These are phyloP conservation scores for Belonocnema kinseyi DNA, from an alignment of 1,140 invertebrate species.

Conservation along the genomic window DNA sequence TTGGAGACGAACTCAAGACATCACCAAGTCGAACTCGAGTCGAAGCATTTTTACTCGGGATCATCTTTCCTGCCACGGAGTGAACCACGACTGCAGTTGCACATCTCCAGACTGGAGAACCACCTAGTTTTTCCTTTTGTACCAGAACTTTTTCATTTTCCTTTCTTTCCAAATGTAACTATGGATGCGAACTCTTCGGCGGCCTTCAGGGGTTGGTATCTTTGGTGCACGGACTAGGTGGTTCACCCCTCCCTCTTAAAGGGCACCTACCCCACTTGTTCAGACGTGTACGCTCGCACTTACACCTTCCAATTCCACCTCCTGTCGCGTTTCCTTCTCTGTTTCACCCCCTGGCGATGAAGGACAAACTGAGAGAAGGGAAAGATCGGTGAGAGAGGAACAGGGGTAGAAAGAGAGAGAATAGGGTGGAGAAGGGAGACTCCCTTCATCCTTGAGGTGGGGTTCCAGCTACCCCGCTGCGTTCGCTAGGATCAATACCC, in stretches of 20 bases:
- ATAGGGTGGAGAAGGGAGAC: constrained; percentile 58
- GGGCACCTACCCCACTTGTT: constrained; percentile 53
- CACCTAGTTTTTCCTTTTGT: background rate
- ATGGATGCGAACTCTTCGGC: constrained; percentile 5
- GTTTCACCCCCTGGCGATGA: constrained; percentile 33
- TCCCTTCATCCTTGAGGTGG: constrained; percentile 75
- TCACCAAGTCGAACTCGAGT: no score
- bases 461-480: constrained; percentile 70
- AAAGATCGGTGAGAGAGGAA: constrained; percentile 36
- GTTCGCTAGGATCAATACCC: constrained; percentile 74
- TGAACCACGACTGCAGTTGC: no score
- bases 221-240: constrained; percentile 62
- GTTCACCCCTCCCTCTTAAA: constrained; percentile 51
- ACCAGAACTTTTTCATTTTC: background rate
- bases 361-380: background rate
- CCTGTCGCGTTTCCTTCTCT: constrained; percentile 40
- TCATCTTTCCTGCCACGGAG: no score
- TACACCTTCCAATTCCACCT: constrained; percentile 41
- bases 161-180: constrained; percentile 26
- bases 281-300: constrained; percentile 36
- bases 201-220: constrained; percentile 56
- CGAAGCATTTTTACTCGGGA: no score
- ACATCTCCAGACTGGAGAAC: no score
- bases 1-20: no score
- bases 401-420: constrained; percentile 47